Conservation (phyloP, 1,140 invertebrate genomes). For the Neodiprion lecontei region DNA sequence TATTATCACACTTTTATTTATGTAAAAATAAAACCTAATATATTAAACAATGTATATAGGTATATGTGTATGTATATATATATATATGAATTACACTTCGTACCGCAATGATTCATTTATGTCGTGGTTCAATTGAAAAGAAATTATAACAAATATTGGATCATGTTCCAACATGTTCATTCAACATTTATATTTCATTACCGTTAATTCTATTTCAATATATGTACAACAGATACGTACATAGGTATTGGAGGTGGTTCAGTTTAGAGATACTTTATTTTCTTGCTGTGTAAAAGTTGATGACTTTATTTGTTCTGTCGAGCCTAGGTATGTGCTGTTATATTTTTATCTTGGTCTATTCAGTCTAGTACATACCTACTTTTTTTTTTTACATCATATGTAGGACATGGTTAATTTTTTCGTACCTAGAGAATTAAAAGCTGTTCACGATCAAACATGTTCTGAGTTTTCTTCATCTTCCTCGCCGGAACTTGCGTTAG, state of each 20-base stretch:
- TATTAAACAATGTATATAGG: not conserved
- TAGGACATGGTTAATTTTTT: constrained; percentile 24
- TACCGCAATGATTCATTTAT: not conserved
- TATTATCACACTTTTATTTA: not conserved
- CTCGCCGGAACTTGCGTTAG: not conserved
- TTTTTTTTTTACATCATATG: constrained; percentile 3
- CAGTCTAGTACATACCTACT: too few species aligned
- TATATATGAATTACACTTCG: not conserved
- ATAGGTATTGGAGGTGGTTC: too few species aligned
- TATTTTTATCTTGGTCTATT: too few species aligned
- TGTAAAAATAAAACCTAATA: constrained; percentile 4
- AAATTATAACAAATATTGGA: not conserved
- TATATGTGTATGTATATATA: not conserved
- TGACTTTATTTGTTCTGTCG: too few species aligned
- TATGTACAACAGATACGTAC: too few species aligned
- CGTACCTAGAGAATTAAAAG: constrained; percentile 18
- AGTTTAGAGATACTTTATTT: too few species aligned
- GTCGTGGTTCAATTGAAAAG: not conserved
- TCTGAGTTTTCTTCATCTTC: constrained; percentile 27
- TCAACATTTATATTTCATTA: not conserved
- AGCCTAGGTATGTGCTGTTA: too few species aligned
- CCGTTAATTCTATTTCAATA: too few species aligned
- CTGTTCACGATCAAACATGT: constrained; percentile 4
- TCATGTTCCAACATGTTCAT: not conserved
- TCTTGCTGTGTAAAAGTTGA: too few species aligned